Base-by-base conservation (phyloP, 2,113 vertebrate species). In the Neotoma lepida region DNA sequence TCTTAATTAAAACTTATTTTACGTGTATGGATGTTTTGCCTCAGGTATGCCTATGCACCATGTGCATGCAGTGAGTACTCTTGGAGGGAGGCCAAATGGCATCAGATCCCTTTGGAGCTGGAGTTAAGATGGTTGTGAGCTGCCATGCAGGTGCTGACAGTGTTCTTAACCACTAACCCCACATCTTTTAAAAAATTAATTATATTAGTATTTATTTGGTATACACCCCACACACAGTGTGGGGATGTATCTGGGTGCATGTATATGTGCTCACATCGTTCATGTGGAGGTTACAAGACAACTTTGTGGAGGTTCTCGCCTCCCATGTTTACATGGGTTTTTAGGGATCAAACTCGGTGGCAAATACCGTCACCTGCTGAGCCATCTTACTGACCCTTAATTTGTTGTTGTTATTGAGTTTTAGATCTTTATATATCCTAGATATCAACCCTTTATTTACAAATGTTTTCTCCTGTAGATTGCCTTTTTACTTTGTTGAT, bases 381-480 rank as follows among this genome's bases (percentile, higher is more conserved):
- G 61, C 41, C 82, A 66, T 49, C 17, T 13, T 86, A 46, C 9
- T 86, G 82, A 41, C 18, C 82, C 41, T 46, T 49, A 13, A 46
- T 66, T 86, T 78, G 76, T 58, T 91, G 26, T 85, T 77, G 51
- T 93, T 86, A 46, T 18, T 93, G 46, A 77, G 33, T 85, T 93
- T 90, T 68, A 68, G 76, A 56, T 71, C 33, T 78, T 89, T 70
- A 54, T 54, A 87, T 49, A 28, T 54, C 13, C 46, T 54, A 54
- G 66, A 39, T 39, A 39, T 26, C 33, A 56, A 17, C 17, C 46
- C 35, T 56, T 81, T 54, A 89, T 70, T 95, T 89, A 61, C 86
- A 91, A 68, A 15, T 96, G 73, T 86, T 91, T 95, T 85, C 78
- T 91, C 3, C 33, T 24, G 33, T 54, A 22, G 78, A 15, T 81